Evolutionary conservation across 2,888 invertebrate genomes (phyloP).

Genomic region (Drosophila merina): DNA sequence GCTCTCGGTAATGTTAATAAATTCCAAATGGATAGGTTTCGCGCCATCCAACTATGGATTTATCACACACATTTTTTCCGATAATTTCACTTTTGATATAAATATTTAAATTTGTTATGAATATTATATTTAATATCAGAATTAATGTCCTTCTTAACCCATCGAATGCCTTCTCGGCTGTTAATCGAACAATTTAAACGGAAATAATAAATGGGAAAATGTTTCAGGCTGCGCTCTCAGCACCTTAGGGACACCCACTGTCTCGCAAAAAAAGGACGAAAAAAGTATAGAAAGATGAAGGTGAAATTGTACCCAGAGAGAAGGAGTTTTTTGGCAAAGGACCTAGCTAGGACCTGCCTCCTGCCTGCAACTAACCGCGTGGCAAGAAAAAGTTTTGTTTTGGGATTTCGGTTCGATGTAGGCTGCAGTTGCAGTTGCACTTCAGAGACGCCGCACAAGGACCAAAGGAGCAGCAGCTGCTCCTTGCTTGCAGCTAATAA

Average conservation of each 20-base stretch:
- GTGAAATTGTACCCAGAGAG: background rate
- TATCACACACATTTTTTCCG: background rate
- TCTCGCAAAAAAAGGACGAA: background rate
- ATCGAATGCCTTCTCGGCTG: too few relatives aligned
- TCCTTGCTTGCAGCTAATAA: conserved; percentile 60
- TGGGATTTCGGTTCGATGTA: conserved; percentile 63
- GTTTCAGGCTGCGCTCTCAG: conserved; percentile 6
- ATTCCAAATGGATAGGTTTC: conserved; percentile 3
- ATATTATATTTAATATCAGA: background rate
- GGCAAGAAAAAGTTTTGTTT: conserved; percentile 78
- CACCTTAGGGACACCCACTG: background rate
- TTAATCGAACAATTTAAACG: conserved; percentile 26
- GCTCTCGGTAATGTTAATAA: background rate
- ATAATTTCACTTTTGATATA: background rate
- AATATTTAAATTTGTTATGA: background rate
- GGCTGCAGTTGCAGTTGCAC: conserved; percentile 64
- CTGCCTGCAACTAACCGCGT: conserved; percentile 63
- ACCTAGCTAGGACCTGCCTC: background rate
- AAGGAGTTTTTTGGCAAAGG: conserved; percentile 8
- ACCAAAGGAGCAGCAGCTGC: conserved; percentile 47
- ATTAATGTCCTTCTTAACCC: too few relatives aligned
- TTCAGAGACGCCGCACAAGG: conserved; percentile 76
- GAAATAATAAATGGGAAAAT: conserved; percentile 21
- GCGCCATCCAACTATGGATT: background rate
- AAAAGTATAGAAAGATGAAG: background rate